Conservation (phyloP, 2,797 vertebrate species). For the Rhadinocentrus ornatus region DNA sequence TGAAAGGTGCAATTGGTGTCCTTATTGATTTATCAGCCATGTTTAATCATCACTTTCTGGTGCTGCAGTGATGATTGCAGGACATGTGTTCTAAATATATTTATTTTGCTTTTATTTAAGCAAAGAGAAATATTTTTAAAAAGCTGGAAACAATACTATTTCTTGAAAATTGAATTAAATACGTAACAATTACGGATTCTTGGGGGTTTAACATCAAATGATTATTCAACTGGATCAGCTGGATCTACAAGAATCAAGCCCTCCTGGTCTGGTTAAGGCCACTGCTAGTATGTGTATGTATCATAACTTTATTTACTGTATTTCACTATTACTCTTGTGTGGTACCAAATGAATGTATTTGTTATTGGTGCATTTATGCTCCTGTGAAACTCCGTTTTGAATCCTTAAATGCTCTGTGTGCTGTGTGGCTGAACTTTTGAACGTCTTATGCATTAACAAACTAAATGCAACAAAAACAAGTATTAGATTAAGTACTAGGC, state of each 20-base stretch:
- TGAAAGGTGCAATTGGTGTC: neutral
- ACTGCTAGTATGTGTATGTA: neutral
- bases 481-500: neutral
- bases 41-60: neutral
- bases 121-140: neutral
- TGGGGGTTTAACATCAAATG: neutral
- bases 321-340: conserved; percentile 17
- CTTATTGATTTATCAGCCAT: neutral
- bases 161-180: neutral
- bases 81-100: neutral
- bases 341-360: conserved; percentile 64
- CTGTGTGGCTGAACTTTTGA: neutral
- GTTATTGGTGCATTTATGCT: conserved; percentile 35
- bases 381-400: conserved; percentile 17
- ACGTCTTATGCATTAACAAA: neutral
- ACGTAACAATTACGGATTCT: neutral
- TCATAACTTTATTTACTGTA: conserved; percentile 13
- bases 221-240: neutral
- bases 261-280: neutral
- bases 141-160: conserved; percentile 7
- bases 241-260: neutral
- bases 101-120: neutral
- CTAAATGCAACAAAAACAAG: neutral
- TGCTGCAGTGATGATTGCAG: conserved; percentile 1
- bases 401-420: conserved; percentile 14